Percentiles rank a stretch among this genome's conserved stretches.
These are phyloP conservation scores for Siniperca obscura DNA, from an alignment of 2,797 vertebrate species.

Conservation along the genomic window DNA sequence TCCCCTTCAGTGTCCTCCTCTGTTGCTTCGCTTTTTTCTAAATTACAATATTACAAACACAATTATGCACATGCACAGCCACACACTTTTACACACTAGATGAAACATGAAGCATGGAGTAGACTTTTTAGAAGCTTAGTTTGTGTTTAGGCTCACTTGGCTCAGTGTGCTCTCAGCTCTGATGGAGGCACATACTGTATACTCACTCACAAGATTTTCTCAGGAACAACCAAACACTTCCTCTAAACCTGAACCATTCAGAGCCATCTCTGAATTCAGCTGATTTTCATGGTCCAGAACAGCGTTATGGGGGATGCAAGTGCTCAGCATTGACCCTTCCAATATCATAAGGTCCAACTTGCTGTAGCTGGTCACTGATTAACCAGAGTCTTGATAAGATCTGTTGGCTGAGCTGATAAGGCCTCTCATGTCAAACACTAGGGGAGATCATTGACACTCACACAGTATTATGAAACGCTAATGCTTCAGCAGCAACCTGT, in stretches of 20 bases:
- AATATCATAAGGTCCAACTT: constrained; percentile 58
- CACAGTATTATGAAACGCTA: constrained; percentile 79
- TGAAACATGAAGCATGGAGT: not conserved
- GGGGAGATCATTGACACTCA: constrained; percentile 83
- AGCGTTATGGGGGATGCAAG: constrained; percentile 1
- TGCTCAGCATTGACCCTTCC: constrained; percentile 57
- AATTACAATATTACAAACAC: not conserved
- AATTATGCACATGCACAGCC: not conserved
- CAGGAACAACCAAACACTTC: constrained; percentile 27
- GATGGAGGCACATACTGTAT: constrained; percentile 14
- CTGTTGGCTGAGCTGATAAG: constrained; percentile 81
- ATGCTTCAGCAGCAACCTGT: constrained; percentile 54
- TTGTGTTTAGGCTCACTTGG: constrained; percentile 5
- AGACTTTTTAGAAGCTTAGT: not conserved
- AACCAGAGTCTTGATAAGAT: constrained; percentile 81
- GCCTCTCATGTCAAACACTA: constrained; percentile 77
- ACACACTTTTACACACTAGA: not conserved
- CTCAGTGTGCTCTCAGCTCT: constrained; percentile 6
- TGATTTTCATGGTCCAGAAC: constrained; percentile 37
- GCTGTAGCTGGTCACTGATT: constrained; percentile 78
- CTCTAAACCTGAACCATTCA: constrained; percentile 45
- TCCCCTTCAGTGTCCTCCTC: not conserved
- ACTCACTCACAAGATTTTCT: constrained; percentile 27
- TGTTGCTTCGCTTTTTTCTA: not conserved
- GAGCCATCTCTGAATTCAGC: constrained; percentile 25